A percentile compares a stretch with the other conserved stretches of the same genome.
phyloP scores from a whole-genome alignment of 2,888 invertebrate species.

The Philhelius pedissequus region DNA sequence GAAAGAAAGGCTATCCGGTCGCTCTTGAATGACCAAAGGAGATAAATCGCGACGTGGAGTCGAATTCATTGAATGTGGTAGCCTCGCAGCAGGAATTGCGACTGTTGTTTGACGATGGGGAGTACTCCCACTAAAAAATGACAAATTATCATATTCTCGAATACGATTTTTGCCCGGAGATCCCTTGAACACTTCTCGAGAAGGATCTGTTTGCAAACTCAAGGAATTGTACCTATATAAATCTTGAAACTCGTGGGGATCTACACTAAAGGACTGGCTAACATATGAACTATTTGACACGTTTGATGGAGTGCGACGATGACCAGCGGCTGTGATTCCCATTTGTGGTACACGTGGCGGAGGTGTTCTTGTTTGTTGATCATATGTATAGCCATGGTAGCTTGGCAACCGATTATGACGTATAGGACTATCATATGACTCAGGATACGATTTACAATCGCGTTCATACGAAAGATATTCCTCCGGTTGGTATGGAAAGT shows the following conservation, averaged over 20 bases:
- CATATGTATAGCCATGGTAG: constrained; percentile 76
- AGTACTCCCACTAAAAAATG: constrained; percentile 57
- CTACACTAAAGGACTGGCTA: constrained; percentile 83
- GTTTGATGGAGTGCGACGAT: constrained; percentile 89
- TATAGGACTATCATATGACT: constrained; percentile 75
- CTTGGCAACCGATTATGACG: constrained; percentile 74
- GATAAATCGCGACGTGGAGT: constrained; percentile 64
- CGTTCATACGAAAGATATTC: constrained; percentile 76
- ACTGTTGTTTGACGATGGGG: constrained; percentile 60
- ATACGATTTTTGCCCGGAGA: constrained; percentile 72
- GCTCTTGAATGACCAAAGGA: constrained; percentile 72
- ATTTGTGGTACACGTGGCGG: constrained; percentile 78
- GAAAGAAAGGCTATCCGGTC: constrained; percentile 80
- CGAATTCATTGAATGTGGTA: constrained; percentile 67
- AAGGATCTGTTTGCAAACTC: constrained; percentile 61
- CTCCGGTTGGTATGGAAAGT: constrained; percentile 78
- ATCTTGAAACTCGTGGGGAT: constrained; percentile 80
- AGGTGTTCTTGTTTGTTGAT: constrained; percentile 74
- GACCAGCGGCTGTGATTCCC: constrained; percentile 79
- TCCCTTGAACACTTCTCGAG: constrained; percentile 49
- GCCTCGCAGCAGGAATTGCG: constrained; percentile 49
- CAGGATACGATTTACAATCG: constrained; percentile 78
- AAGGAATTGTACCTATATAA: constrained; percentile 75
- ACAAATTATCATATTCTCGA: constrained; percentile 74
- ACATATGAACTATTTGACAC: constrained; percentile 83